Evolutionary conservation across 2,113 vertebrate genomes (phyloP), one percentile per base, ranked within the genome.

Genomic region (Gadus chalcogrammus): DNA sequence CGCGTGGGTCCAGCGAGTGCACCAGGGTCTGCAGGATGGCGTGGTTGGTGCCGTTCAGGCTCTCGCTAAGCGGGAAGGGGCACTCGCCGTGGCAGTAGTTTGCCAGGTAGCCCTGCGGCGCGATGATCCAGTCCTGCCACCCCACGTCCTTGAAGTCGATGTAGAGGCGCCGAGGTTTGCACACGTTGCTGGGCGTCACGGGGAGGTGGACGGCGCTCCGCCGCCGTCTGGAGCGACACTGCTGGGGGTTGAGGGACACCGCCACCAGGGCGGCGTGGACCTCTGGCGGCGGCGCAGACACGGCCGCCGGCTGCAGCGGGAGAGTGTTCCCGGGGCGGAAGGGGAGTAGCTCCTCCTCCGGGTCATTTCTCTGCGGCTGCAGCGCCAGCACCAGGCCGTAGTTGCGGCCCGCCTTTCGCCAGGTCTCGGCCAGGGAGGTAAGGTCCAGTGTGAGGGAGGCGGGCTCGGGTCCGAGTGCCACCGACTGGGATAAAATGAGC

Each of bases 121-220:
- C 96, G 1, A 99, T 97, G 79, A 99, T 94, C 97, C 97, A 99
- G 71, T 95, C 94, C 84, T 97, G 94, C 97, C 96, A 99, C 18
- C 95, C 96, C 3, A 99, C 93, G 1, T 99, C 97, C 4, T 91
- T 94, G 87, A 99, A 99, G 85, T 94, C 95, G 60, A 99, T 91
- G 82, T 96, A 97, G 22, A 98, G 91, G 0, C 92, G 89, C 0
- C 95, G 87, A 0, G 94, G 85, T n/a, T 93, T 94, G 87, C 97
- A 99, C 13, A 95, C 77, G 0, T 82, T 90, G 77, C 92, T 93
- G 0, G 87, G 77, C 0, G 81, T 72, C 0, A 90, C 17, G 0
- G 88, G 64, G 4, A 89, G 70, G 6, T 64, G 70, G 22, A 87
- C 2, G 0, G 91, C 64, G 5, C 91, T 89, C 79, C 94, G 71